phyloP scores from a whole-genome alignment of 2,888 invertebrate species.

The Tubulanus polymorphus region DNA sequence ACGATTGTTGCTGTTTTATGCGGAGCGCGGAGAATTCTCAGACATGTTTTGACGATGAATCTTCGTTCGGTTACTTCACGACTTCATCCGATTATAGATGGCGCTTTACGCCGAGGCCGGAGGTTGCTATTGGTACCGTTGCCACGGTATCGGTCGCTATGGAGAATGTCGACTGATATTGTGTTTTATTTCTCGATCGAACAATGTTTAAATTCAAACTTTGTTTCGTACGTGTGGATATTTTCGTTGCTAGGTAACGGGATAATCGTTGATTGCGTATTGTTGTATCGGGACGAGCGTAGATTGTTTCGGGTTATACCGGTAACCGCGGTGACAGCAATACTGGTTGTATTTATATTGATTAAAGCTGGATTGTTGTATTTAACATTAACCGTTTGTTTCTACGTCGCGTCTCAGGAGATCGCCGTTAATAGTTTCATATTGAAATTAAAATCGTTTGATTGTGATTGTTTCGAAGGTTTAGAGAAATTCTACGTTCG shows the following conservation, averaged over 20 bases:
- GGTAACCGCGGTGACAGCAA: not conserved
- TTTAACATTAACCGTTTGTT: not conserved
- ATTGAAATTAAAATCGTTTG: not conserved
- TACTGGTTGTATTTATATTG: not conserved
- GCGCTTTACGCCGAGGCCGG: too few relatives aligned
- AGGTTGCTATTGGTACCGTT: too few relatives aligned
- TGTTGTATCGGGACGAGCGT: not conserved
- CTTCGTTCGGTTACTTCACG: too few relatives aligned
- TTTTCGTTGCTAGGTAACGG: not conserved
- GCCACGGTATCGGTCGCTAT: too few relatives aligned
- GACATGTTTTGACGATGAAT: too few relatives aligned
- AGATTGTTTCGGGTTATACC: not conserved
- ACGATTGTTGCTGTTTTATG: too few relatives aligned
- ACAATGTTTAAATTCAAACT: too few relatives aligned
- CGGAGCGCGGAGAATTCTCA: too few relatives aligned
- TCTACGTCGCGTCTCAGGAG: not conserved
- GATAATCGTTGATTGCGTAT: not conserved
- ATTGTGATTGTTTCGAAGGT: not conserved
- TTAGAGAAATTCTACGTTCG: not conserved
- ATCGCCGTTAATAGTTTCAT: not conserved
- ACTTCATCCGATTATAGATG: too few relatives aligned
- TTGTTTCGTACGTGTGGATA: not conserved
- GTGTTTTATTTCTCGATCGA: too few relatives aligned
- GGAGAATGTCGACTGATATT: too few relatives aligned
- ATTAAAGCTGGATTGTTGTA: not conserved